Evolutionary conservation across 2,113 vertebrate species (phyloP), one percentile per base, ranked within the genome.

Genomic region (Leiothrix lutea): DNA sequence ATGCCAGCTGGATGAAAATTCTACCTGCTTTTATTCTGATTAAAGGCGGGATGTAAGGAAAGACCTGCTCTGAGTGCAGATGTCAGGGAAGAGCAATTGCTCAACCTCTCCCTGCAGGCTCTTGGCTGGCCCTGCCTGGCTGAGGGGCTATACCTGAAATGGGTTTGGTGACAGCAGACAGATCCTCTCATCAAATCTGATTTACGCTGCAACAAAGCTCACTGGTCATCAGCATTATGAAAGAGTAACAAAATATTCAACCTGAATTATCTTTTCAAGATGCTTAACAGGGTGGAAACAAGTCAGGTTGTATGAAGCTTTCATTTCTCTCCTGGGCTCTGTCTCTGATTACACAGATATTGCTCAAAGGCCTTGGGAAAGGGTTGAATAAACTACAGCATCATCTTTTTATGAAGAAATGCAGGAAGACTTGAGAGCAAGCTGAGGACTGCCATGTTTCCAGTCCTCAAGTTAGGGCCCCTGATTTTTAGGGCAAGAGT

Each of bases 321-420:
- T 94, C 72, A 54, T 96, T 90, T 95, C 36, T 94, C 77, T 96
- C 71, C 87, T 78, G 77, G 40, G 51, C 36, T 86, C 72, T 42
- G 25, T 84, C 87, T 94, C 79, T 90, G 94, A 90, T 96, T 96
- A 93, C 92, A 88, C 36, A 74, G 92, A 94, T 88, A 94, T 26
- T 88, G 57, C 36, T 70, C 72, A 64, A 82, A 96, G 51, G 65
- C 73, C 53, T 95, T 65, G 51, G 73, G 65, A 89, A 95, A 64
- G n/a, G 18, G 4, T 7, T 83, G 65, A 81, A 60, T 73, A 81
- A 93, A 81, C 51, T 64, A 60, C 53, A 47, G 80, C 64, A 80
- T 51, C 72, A 74, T n/a, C 13, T 78, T 90, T 82, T 80, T 21
- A 60, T 2, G 5, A 45, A 35, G 69, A 88, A 88, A 73, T 28